These are phyloP conservation scores for Holacanthella duospinosa DNA, from an alignment of 2,888 invertebrate genomes.

Conservation along the genomic window DNA sequence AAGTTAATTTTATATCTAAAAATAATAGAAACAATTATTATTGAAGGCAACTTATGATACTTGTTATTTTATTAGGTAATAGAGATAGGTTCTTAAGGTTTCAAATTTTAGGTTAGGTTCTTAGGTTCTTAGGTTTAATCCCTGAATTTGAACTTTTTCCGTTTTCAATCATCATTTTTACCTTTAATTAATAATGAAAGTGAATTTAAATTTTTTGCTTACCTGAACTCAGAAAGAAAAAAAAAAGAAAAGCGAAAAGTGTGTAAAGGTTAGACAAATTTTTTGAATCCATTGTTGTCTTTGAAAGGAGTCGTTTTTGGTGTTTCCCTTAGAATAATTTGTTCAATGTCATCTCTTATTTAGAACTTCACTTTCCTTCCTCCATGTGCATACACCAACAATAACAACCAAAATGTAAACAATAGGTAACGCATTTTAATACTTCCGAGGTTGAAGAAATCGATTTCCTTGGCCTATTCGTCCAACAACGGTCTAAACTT, in stretches of 20 bases:
- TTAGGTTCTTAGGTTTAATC: no score
- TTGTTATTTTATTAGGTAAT: no score
- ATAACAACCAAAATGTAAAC: not conserved
- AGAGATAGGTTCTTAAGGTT: no score
- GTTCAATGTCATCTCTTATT: not conserved
- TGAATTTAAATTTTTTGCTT: not conserved
- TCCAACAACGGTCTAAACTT: no score
- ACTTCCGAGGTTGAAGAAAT: conserved; percentile 4
- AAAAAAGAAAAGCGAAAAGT: not conserved
- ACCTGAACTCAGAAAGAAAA: no score
- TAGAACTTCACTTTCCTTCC: not conserved
- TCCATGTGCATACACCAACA: not conserved
- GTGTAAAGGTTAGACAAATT: not conserved
- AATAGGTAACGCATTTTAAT: not conserved
- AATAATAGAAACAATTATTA: no score
- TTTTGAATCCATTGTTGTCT: not conserved
- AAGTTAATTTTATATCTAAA: no score
- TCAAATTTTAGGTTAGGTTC: no score
- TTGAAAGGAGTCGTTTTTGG: no score
- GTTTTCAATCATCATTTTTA: no score
- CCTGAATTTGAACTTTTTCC: no score
- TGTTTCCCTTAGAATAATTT: not conserved
- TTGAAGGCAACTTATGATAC: no score
- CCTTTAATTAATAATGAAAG: not conserved
- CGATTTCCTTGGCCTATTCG: not conserved